phyloP scores from a whole-genome alignment of 2,113 vertebrate genomes.

The Alexandromys fortis region DNA sequence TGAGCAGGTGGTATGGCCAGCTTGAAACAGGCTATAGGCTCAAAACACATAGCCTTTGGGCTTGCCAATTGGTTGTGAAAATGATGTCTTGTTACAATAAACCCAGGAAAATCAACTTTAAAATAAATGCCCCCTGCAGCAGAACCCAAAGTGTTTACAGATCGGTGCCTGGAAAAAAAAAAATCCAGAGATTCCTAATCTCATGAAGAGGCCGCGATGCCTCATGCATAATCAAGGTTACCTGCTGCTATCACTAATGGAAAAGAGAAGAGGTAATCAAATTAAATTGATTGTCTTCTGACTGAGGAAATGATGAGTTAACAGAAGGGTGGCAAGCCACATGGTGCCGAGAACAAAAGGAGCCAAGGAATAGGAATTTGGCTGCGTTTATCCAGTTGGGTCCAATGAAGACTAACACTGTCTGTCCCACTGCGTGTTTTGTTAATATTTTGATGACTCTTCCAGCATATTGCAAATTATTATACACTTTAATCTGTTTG shows the following conservation, averaged over 20 bases:
- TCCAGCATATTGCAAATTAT: conserved; percentile 5
- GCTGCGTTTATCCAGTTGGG: neutral
- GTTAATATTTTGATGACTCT: conserved; percentile 54
- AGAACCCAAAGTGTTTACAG: conserved; percentile 43
- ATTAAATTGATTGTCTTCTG: conserved; percentile 65
- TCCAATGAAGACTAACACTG: neutral
- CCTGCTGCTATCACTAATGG: conserved; percentile 68
- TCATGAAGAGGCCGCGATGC: conserved; percentile 23
- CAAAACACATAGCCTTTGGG: neutral
- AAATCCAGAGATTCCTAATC: conserved; percentile 37
- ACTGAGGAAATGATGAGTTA: conserved; percentile 54
- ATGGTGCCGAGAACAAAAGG: neutral
- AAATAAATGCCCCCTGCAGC: neutral
- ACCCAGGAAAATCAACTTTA: neutral
- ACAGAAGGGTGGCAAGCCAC: conserved; percentile 43
- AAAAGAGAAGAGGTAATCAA: conserved; percentile 61
- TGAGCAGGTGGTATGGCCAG: neutral
- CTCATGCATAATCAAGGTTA: conserved; percentile 33
- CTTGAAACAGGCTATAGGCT: neutral
- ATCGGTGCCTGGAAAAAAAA: conserved; percentile 52
- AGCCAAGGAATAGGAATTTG: conserved; percentile 55
- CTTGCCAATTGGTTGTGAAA: neutral
- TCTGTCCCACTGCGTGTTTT: neutral
- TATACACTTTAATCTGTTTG: neutral
- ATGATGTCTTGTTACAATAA: neutral